Evolutionary conservation across 1,140 invertebrate genomes (phyloP), one percentile per base, ranked within the genome.

Genomic region (Cheumatopsyche charites): DNA sequence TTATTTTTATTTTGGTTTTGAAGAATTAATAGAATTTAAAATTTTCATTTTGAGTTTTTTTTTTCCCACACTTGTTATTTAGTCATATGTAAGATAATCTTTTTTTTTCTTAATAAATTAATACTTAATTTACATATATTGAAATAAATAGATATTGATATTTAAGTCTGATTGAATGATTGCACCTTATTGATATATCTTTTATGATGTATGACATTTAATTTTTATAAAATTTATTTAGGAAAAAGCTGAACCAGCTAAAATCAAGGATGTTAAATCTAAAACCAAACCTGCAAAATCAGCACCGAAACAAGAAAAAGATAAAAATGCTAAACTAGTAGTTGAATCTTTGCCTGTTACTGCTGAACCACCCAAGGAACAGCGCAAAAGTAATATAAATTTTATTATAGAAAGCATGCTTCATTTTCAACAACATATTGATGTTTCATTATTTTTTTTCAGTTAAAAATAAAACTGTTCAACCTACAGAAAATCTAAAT

Each of bases 341-440:
- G 43, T 70, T 9, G 77, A 77, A 25, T 79, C 80, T 61, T 25
- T 52, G 5, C 13, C 13, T 12, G 36, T 23, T 21, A 2, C 47
- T 17, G 12, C 61, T 9, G 83, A 83, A 42, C 74, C 70, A 7
- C 79, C 81, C 4, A 81, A 82, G 67, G 83, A 84, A 71, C 82
- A 82, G 76, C 79, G 82, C 15, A 83, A 83, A 79, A 78, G 83
- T 83, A 62, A 5, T 58, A 5, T 15, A 4, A 5, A 36, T 36
- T 47, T 47, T 42, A 42, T 42, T 42, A 42, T 12, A 42, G 12
- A 42, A 42, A 42, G 5, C 5, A 6, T 6, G 5, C 12, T 42
- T 6, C 12, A 42, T 42, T 42, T 42, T 42, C 5, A 42, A 42
- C 12, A 42, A 42, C 12, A 42, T 42, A 42, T 6, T 42, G 41